phyloP scores from a whole-genome alignment of 1,140 invertebrate genomes.

The Hycleus cichorii region DNA sequence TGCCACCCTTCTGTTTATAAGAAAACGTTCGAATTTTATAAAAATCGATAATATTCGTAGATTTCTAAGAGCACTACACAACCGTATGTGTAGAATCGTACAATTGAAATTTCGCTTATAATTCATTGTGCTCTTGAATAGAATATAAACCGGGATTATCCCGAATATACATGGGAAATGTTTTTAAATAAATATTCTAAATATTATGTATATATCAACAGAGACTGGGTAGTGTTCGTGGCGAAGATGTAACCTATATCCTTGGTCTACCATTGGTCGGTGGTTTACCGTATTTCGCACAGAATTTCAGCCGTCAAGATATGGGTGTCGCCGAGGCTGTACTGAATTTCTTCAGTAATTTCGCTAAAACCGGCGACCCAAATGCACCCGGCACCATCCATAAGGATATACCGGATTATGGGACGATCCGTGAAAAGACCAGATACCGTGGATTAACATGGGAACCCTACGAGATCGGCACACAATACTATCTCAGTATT shows the following conservation, averaged over 20 bases:
- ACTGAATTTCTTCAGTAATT: conserved; percentile 66
- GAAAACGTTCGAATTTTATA: too few species aligned
- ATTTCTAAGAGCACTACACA: too few species aligned
- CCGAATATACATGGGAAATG: too few species aligned
- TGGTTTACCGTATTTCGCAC: conserved; percentile 52
- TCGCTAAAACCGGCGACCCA: conserved; percentile 67
- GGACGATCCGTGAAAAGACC: conserved; percentile 51
- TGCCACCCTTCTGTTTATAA: too few species aligned
- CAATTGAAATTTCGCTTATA: too few species aligned
- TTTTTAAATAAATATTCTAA: too few species aligned
- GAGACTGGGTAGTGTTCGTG: conserved; percentile 70
- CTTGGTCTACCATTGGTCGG: conserved; percentile 78
- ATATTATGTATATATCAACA: conserved; percentile 38
- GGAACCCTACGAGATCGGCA: conserved; percentile 67
- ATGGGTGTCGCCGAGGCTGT: conserved; percentile 66
- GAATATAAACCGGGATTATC: too few species aligned
- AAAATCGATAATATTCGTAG: too few species aligned
- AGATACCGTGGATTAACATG: conserved; percentile 53
- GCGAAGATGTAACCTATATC: conserved; percentile 80
- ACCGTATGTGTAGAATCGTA: too few species aligned
- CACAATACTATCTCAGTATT: conserved; percentile 68
- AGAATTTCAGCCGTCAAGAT: conserved; percentile 70
- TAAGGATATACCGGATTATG: conserved; percentile 46
- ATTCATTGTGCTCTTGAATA: too few species aligned
- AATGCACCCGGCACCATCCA: conserved; percentile 50